Evolutionary conservation across 2,113 vertebrate species (phyloP).

Genomic region (Bungarus multicinctus): DNA sequence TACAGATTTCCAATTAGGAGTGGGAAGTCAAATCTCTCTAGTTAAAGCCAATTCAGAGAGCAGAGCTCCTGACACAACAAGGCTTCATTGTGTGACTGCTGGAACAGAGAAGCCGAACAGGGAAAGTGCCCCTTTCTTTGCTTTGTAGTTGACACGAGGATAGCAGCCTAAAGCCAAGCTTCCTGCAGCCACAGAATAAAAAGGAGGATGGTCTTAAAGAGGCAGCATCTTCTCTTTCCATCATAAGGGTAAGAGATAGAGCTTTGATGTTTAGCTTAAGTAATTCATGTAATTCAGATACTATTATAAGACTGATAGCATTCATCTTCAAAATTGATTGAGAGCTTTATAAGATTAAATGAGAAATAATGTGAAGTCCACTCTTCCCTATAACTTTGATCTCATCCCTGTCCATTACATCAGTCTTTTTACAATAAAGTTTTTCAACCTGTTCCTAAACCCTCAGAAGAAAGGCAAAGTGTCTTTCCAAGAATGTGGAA

Average conservation of each 20-base stretch:
- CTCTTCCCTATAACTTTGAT: neutral
- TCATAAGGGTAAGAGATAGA: too few species aligned
- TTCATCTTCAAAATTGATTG: neutral
- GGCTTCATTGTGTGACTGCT: slow-evolving; percentile 39
- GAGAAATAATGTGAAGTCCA: neutral
- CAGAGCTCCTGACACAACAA: slow-evolving; percentile 41
- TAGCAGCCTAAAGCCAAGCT: slow-evolving; percentile 28
- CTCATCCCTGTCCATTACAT: neutral
- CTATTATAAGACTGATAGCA: neutral
- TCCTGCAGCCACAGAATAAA: slow-evolving; percentile 32
- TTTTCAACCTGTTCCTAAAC: neutral
- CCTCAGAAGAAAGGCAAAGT: neutral
- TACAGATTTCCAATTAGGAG: neutral
- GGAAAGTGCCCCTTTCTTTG: slow-evolving; percentile 39
- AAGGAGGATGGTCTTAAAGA: slow-evolving; percentile 54
- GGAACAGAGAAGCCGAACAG: slow-evolving; percentile 47
- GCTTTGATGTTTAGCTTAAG: neutral
- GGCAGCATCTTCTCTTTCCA: neutral
- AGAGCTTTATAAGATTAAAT: neutral
- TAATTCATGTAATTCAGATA: neutral
- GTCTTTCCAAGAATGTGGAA: neutral
- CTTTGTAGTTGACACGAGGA: slow-evolving; percentile 44
- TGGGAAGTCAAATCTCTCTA: neutral
- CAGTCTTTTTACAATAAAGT: neutral
- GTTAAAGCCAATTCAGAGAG: slow-evolving; percentile 16